These are phyloP conservation scores for Labroides dimidiatus DNA, from an alignment of 2,797 vertebrate genomes.

Conservation along the genomic window DNA sequence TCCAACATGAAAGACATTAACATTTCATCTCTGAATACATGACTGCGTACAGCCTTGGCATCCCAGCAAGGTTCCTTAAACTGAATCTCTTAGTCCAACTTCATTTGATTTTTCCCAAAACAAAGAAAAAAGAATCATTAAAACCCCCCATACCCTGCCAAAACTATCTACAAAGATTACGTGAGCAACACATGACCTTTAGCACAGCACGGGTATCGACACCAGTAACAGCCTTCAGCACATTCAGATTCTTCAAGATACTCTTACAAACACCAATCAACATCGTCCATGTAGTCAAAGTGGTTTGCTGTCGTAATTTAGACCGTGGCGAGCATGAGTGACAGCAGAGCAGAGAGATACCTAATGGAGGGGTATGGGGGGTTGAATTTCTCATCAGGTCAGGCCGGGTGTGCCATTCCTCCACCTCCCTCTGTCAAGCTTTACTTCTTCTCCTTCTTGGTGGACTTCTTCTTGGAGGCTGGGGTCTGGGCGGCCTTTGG, in stretches of 20 bases:
- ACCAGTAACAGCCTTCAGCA: slow-evolving; percentile 63
- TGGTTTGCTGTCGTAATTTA: slow-evolving; percentile 52
- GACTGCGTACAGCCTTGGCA: slow-evolving; percentile 70
- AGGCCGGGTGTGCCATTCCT: slow-evolving; percentile 44
- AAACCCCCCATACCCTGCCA: slow-evolving; percentile 73
- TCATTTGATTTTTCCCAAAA: slow-evolving; percentile 62
- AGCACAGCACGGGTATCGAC: slow-evolving; percentile 65
- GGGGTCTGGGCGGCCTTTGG: slow-evolving; percentile 86
- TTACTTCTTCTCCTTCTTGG: slow-evolving; percentile 98
- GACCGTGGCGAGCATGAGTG: slow-evolving; percentile 47
- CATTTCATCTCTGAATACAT: slow-evolving; percentile 79
- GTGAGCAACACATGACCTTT: slow-evolving; percentile 64
- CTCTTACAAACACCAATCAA: slow-evolving; percentile 61
- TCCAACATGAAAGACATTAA: slow-evolving; percentile 77
- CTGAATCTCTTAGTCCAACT: slow-evolving; percentile 70
- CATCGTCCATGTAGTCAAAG: slow-evolving; percentile 54
- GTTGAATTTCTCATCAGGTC: slow-evolving; percentile 62
- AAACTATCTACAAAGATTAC: slow-evolving; percentile 69
- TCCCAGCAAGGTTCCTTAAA: slow-evolving; percentile 76
- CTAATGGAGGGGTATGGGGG: slow-evolving; percentile 72
- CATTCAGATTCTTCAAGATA: slow-evolving; percentile 62
- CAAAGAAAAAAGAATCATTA: slow-evolving; percentile 36
- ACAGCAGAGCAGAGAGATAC: slow-evolving; percentile 67
- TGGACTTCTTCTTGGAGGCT: slow-evolving; percentile 98
- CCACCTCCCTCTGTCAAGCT: slow-evolving; percentile 44